Conservation (phyloP, 1,140 invertebrate species). For the Akabosia matsudoensis region DNA sequence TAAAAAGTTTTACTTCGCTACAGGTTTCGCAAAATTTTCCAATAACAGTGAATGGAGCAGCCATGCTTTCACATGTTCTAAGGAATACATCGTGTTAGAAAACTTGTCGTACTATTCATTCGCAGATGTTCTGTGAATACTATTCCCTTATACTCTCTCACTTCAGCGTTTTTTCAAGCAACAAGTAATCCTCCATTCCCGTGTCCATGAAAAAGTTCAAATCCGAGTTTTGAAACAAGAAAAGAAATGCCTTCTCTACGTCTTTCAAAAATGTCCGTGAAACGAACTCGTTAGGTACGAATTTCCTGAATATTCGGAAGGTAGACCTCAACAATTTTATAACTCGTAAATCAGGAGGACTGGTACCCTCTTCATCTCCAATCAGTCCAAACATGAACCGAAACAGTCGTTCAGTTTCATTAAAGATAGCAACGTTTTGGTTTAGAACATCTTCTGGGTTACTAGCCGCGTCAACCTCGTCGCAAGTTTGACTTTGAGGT, state of each 20-base stretch:
- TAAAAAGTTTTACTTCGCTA: not conserved
- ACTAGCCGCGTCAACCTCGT: not conserved
- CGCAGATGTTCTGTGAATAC: too few relatives aligned
- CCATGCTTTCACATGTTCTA: not conserved
- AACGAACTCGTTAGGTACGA: conserved; percentile 23
- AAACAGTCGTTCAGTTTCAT: conserved; percentile 36
- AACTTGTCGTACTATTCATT: too few relatives aligned
- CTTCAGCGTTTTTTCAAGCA: not conserved
- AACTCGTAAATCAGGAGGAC: conserved; percentile 23
- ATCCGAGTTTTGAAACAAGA: conserved; percentile 33
- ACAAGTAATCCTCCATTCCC: conserved; percentile 8
- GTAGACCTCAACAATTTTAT: conserved; percentile 23
- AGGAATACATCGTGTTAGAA: too few relatives aligned
- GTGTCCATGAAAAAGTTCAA: conserved; percentile 26
- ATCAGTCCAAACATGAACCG: conserved; percentile 23
- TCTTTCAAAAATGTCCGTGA: conserved; percentile 22
- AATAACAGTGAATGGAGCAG: conserved; percentile 10
- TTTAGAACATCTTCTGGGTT: not conserved
- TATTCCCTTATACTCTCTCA: too few relatives aligned
- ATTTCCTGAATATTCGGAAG: conserved; percentile 22
- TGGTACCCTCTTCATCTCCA: not conserved
- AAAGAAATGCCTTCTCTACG: conserved; percentile 32
- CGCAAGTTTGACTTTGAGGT: not conserved
- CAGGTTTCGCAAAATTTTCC: conserved; percentile 12
- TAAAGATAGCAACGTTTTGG: not conserved